Base-by-base conservation (phyloP, 2,797 vertebrate genomes). In the Cuniculus paca region DNA sequence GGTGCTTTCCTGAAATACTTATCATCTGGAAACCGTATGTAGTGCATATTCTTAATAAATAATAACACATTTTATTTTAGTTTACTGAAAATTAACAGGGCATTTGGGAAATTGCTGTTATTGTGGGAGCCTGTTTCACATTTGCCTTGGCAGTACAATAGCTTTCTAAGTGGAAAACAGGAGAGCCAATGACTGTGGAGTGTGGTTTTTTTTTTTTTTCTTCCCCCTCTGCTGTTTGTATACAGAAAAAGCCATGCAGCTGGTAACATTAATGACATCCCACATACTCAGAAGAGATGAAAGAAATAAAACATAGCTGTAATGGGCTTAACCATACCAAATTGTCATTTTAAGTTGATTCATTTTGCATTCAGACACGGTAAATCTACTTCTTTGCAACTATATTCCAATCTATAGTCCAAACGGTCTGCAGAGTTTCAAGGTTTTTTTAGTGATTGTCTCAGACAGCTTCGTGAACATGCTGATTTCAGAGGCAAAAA, bases 31-130 rank as follows among this genome's bases (percentile, higher is more conserved):
- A 98, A 98, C 98, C 97, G 98, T 98, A 98, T 97, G 96, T 96
- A 98, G 98, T 98, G 97, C 93, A 97, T 97, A 98, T 97, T 97
- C 98, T 98, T 98, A 98, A 98, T 98, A 98, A 98, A 99, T 98
- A 98, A 98, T 97, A 98, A 98, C 98, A 98, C 97, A 97, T 98
- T 99, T 98, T 98, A 98, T 98, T 99, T 98, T 98, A 97, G 98
- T 98, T 98, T 99, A 98, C 98, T 98, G 98, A 98, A 98, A 99
- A 98, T 98, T 98, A 99, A 98, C 98, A 98, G 97, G 98, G 97
- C 98, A 97, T 98, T 98, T 98, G 98, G 98, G 98, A 98, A 98
- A 99, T 98, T 96, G 97, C 90, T 97, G 91, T 98, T 99, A 98
- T 98, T 98, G 94, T 98, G 97, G 97, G 97, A 97, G 97, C 94